Percentiles rank a stretch among this genome's conserved stretches.
These are phyloP conservation scores for Pachyramphus minor DNA, from an alignment of 2,113 vertebrate genomes.

Conservation along the genomic window DNA sequence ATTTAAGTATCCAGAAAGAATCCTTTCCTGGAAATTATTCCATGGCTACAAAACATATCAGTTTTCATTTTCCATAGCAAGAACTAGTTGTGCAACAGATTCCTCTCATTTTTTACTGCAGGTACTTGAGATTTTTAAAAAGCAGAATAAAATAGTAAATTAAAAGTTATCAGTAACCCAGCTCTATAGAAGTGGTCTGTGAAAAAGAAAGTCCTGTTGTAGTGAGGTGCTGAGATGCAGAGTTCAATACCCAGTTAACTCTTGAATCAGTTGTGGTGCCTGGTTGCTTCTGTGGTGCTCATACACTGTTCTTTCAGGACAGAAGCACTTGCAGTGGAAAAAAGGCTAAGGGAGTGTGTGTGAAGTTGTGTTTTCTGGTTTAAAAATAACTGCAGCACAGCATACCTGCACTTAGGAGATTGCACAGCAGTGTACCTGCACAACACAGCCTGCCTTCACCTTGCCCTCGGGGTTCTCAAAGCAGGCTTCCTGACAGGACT, in stretches of 20 bases:
- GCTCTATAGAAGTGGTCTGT: background rate
- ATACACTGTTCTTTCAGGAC: background rate
- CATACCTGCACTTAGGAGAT: background rate
- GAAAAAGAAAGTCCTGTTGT: background rate
- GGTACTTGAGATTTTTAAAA: background rate
- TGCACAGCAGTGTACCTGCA: background rate
- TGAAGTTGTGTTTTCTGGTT: background rate
- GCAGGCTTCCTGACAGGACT: background rate
- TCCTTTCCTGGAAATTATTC: background rate
- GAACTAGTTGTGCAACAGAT: background rate
- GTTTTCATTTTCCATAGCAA: background rate
- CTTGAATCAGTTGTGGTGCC: background rate
- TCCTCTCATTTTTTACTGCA: background rate
- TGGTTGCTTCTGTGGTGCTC: background rate
- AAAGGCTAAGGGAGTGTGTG: background rate
- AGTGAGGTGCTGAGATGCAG: background rate
- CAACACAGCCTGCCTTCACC: background rate
- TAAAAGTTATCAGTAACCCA: background rate
- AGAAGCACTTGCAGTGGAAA: background rate
- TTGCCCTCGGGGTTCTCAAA: background rate
- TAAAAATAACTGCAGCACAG: background rate
- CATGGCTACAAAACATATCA: background rate
- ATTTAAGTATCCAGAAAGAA: background rate
- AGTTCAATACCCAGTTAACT: background rate
- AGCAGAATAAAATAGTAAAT: background rate